Evolutionary conservation across 1,140 invertebrate species (phyloP), one percentile per base, ranked within the genome.

Genomic region (Atopsyche davidsoni): DNA sequence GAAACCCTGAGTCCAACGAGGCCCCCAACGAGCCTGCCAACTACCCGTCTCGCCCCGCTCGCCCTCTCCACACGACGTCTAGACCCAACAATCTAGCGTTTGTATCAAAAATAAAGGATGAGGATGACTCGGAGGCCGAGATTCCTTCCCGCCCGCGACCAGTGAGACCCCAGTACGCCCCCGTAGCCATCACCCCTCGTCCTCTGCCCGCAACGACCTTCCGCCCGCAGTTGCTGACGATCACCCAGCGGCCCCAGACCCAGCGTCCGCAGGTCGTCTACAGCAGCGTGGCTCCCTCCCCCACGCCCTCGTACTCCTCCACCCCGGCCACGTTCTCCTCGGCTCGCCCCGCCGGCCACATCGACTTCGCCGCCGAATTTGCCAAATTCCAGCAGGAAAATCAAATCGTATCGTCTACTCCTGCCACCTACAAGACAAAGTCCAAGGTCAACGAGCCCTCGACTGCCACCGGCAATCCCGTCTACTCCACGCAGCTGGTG

Each of bases 301-400:
- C 68, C 23, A 63, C 68, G 24, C 64, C 70, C 21, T 59, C 71
- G 50, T n/a, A n/a, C n/a, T n/a, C n/a, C n/a, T n/a, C n/a, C n/a
- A n/a, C n/a, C n/a, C 67, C 72, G 51, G 45, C 53, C 49, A 46
- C 44, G 60, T 40, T 35, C 52, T 64, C 18, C 64, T 65, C 23
- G 64, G 65, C 22, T 63, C 70, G 23, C 61, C 61, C 51, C 56
- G 69, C 70, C 14, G 66, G 75, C 44, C 75, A 78, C 34, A 75
- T 85, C 25, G 80, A 84, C 64, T 86, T 86, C 46, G 83, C 83
- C 25, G 79, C 79, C 9, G 84, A 86, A 65, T 81, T 87, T 52
- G 82, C 83, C 36, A 83, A 83, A 59, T 87, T 86, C 75, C 83
- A 86, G 59, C 76, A 83, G 51, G 82, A 85, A n/a, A 82, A 83